Conservation (phyloP, 2,888 invertebrate species). For the Luperina testacea region DNA sequence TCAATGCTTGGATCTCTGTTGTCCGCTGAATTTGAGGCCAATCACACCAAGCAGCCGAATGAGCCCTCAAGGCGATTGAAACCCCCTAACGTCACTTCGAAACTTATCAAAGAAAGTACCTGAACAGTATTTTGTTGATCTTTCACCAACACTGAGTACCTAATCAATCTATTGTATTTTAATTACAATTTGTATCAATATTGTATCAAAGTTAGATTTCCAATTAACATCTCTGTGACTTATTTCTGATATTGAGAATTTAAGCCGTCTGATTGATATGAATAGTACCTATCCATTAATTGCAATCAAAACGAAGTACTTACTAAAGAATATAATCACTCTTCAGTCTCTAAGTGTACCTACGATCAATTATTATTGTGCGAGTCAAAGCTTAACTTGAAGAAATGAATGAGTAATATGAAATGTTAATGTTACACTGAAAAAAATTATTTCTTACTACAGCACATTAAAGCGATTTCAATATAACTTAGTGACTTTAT, state of each 20-base stretch:
- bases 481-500: too few relatives aligned
- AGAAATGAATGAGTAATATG: neutral
- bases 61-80: neutral
- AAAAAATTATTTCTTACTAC: too few relatives aligned
- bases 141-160: neutral
- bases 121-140: neutral
- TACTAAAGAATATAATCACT: neutral
- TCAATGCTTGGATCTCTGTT: neutral
- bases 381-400: neutral
- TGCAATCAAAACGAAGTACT: neutral
- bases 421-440: neutral
- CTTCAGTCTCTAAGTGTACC: neutral
- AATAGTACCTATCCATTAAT: neutral
- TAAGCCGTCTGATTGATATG: neutral
- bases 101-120: constrained; percentile 1
- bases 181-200: constrained; percentile 20
- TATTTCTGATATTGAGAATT: neutral
- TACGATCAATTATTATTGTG: neutral
- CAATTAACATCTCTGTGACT: constrained; percentile 13
- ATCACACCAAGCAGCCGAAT: neutral
- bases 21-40: neutral
- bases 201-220: constrained; percentile 17
- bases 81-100: constrained; percentile 5
- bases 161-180: constrained; percentile 24
- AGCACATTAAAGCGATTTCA: too few relatives aligned